Base-by-base conservation (phyloP, 2,888 invertebrate genomes). In the Campoplex capitator region DNA sequence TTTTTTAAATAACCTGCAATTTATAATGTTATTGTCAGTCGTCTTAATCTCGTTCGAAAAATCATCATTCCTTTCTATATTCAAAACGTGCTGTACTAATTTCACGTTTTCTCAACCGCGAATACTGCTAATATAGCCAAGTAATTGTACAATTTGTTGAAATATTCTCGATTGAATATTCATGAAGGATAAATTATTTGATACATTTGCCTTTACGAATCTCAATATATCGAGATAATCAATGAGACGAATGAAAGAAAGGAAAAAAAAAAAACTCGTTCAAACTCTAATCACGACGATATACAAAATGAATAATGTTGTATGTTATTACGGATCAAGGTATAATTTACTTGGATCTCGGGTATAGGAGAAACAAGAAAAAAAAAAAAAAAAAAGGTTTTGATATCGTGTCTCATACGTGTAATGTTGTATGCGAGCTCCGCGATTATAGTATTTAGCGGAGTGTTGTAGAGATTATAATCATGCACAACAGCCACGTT, bases 371-470 rank as follows among this genome's bases (percentile, higher is more conserved):
- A 23, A 23, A 23, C 23, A 0, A 23, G 0, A 23, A 23, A 23
- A 23, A 23, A 23, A 23, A 23, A 23, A 23, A 23, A 23, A 32
- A 32, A 45, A 23, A 73, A 9, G 58, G 75, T 56, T 35, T 68
- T 75, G 71, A 80, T 48, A 71, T 48, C 45, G 54, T 74, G 51
- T 32, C 32, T 56, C 28, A 42, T 42, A 42, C 51, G 65, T 35
- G 45, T 75, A 67, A 74, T 75, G 65, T 62, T 62, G 42, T 80
- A 65, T 51, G 23, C 51, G 18, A 56, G 54, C 35, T 18, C 56
- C 54, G 56, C 51, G 75, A 82, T 82, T 82, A 75, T 56, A 68
- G 82, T 82, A 75, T 82, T 82, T 82, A 82, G 56, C 67, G 35
- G 68, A 51, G 45, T 75, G 67, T 74, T 75, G 42, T 62, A n/a